Evolutionary conservation across 2,888 invertebrate species (phyloP), one percentile per base, ranked within the genome.

Genomic region (Bibio marci): DNA sequence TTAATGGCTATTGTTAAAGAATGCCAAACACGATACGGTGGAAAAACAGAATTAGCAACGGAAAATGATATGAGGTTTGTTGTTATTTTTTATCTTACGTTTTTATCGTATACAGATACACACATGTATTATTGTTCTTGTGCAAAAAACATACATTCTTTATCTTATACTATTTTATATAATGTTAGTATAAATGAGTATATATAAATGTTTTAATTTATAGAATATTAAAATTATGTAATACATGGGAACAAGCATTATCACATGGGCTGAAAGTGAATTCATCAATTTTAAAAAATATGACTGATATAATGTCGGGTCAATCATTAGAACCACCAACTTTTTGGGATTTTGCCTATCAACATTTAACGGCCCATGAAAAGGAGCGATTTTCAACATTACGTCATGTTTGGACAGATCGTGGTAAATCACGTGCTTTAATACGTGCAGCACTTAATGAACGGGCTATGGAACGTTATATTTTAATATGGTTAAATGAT

Each of bases 381-480:
- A 73, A 78, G 44, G 83, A 88, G 54, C 72, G 94, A 38, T 94
- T 85, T 58, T 70, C 74, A 49, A 70, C 79, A 6, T 61, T 86
- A 43, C 66, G 66, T 45, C 61, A 67, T 43, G 67, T 83, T 34
- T 73, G 70, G 61, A 79, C 79, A 1, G 81, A 85, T 56, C 47
- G 48, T 14, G 62, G 60, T 3, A 53, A 55, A 10, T 54, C 55
- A 1, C 72, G 86, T 51, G 87, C 92, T 18, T 92, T 94, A 75
- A 70, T 95, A 22, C 69, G 94, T 46, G 80, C 90, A 14, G 70
- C 87, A 4, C 67, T 95, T 18, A 95, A 95, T 65, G 95, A 95
- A 58, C 73, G 83, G 49, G 86, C 90, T 1, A 65, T 95, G 33
- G 87, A 88, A 53, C 73, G 79, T 63, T 72, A 86, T 63, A 67